Evolutionary conservation across 2,888 invertebrate species (phyloP).

Genomic region (Protonemura montana): DNA sequence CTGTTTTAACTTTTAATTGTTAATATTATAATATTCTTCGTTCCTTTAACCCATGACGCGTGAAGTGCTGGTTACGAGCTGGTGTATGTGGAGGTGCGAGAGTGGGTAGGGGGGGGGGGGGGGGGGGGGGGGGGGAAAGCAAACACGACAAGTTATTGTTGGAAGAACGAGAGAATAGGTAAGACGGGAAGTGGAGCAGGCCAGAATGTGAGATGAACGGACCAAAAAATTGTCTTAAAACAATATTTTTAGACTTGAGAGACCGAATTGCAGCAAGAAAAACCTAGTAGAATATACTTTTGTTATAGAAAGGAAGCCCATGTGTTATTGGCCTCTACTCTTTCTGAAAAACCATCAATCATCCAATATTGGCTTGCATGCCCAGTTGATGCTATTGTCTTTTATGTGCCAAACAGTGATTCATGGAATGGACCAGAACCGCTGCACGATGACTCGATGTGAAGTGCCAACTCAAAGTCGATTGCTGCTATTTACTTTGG

Average conservation of each 20-base stretch:
- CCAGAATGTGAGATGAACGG: background rate
- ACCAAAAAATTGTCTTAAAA: background rate
- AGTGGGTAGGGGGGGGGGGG: too few species aligned
- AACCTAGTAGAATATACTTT: background rate
- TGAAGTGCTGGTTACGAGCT: too few species aligned
- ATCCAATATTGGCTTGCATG: background rate
- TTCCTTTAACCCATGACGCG: too few species aligned
- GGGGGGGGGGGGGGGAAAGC: too few species aligned
- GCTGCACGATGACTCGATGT: background rate
- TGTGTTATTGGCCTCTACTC: background rate
- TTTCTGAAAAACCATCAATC: background rate
- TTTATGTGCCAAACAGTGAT: background rate
- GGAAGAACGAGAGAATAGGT: too few species aligned
- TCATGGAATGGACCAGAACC: background rate
- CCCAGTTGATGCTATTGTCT: background rate
- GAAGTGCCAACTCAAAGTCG: background rate
- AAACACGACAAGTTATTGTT: too few species aligned
- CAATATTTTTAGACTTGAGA: slow-evolving; percentile 5
- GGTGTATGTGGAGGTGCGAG: too few species aligned
- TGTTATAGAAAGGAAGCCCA: background rate
- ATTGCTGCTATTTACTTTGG: background rate
- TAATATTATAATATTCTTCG: too few species aligned
- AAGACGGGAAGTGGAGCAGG: background rate
- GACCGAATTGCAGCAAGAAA: background rate
- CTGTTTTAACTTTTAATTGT: too few species aligned